phyloP scores from a whole-genome alignment of 2,888 invertebrate species.

The Cephus runcator region DNA sequence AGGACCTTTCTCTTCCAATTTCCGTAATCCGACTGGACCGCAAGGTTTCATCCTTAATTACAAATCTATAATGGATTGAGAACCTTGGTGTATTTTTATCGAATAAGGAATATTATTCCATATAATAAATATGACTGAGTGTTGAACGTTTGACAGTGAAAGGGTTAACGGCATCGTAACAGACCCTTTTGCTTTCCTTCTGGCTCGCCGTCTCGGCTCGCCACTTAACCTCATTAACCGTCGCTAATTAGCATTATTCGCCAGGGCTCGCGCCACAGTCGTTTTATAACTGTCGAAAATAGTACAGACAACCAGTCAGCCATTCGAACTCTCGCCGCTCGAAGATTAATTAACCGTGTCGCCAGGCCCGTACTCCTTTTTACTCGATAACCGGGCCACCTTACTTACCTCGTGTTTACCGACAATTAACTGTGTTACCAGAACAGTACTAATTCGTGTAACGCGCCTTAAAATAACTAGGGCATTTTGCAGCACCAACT shows the following conservation, averaged over 20 bases:
- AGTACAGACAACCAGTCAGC: not conserved
- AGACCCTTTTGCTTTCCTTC: not conserved
- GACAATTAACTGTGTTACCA: not conserved
- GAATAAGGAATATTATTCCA: not conserved
- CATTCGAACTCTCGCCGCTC: not conserved
- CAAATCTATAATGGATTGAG: not conserved
- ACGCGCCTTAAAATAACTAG: not conserved
- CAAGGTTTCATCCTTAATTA: not conserved
- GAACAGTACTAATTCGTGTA: not conserved
- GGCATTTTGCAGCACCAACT: not conserved
- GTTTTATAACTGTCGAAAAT: not conserved
- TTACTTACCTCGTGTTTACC: not conserved
- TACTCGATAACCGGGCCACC: not conserved
- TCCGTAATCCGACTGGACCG: not conserved
- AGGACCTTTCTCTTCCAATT: not conserved
- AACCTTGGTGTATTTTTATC: not conserved
- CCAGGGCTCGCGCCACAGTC: slow-evolving; percentile 19
- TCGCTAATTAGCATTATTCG: slow-evolving; percentile 28
- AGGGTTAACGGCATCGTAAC: not conserved
- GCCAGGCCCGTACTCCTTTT: not conserved
- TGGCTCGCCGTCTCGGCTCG: not conserved
- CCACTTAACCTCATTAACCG: slow-evolving; percentile 26
- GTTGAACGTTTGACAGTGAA: not conserved
- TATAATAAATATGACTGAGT: not conserved
- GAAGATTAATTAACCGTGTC: not conserved